Evolutionary conservation across 2,888 invertebrate species (phyloP), one percentile per base, ranked within the genome.

Genomic region (Pachycephus smyrnensis): DNA sequence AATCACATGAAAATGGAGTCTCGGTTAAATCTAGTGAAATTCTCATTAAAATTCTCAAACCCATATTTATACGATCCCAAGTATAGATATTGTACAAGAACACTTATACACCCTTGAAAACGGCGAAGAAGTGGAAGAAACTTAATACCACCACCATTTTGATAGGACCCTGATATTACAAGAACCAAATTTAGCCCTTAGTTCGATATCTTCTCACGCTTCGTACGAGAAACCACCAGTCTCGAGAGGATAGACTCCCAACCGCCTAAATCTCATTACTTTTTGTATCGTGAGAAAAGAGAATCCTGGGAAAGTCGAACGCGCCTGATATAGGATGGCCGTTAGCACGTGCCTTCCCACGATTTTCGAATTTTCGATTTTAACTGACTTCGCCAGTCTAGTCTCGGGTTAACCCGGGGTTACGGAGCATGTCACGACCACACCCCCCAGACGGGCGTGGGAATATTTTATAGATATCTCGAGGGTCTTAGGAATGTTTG

Each of bases 121-220:
- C 55, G 55, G 55, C 23, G 6, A 55, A 55, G 55, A 55, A 55
- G 55, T 55, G 9, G 9, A 9, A 55, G 55, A 9, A 55, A 55
- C 55, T 55, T 2, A 55, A 71, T 76, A 83, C 84, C 81, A 75
- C 75, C 81, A 40, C 55, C 73, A 55, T 37, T 35, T 32, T 83
- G 85, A 85, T 89, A 82, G 75, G 37, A 79, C 82, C 89, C 88
- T 88, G 87, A 76, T 89, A 85, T 81, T 73, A 77, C 37, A 77
- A 83, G 77, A 80, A 82, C 80, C 79, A 77, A 85, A 84, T 86
- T 85, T 84, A 84, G 84, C 83, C 86, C 86, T 85, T 83, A 85
- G 85, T 86, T 84, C 82, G 83, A 82, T 82, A 84, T 86, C 83
- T 89, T 89, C 89, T 89, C 89, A 89, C 89, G 89, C 82, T 33